Base-by-base conservation (phyloP, 1,140 invertebrate genomes). In the Eulimnadia texana region DNA sequence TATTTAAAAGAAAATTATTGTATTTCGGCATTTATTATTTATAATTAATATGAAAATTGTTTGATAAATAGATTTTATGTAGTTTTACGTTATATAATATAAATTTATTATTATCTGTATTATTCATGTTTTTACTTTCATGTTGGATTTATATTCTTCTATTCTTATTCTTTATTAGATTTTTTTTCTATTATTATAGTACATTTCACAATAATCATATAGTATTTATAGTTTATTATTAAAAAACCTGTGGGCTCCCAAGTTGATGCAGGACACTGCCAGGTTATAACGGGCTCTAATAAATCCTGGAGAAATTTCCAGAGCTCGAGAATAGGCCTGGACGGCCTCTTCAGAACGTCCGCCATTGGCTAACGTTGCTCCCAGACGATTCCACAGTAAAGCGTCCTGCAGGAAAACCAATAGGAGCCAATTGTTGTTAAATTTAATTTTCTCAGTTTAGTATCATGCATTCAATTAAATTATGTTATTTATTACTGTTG, bases 261-360 rank as follows among this genome's bases (percentile, higher is more conserved):
- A 79, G 77, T 98, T 96, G 70, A 98, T 90, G 71, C 95, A 99
- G 59, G 91, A 90, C 54, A 99, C 96, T 9, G 94, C 96, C 58
- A 99, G 84, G 77, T 99, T 99, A 70, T 96, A 98, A 65, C 96
- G 80, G 20, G 94, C 93, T 57, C 96, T 80, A 64, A 98, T 95
- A 72, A 95, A 98, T 16, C 95, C 94, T 2, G 96, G 96, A 57
- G 88, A 85, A 25, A 98, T 75, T 71, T 88, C 81, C 23, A 99
- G 75, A 51, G 96, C 94, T 69, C 84, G 81, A 69, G 92, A 84
- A 73, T 99, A 99, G 0, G 95, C 94, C 66, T 91, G 84, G 20
- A 99, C 88, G 19, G 96, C 94, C 78, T 98, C 92, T 70, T 94
- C 93, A 20, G 93, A 91, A 57, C 83, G 82, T 53, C 88, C 87